Evolutionary conservation across 2,113 vertebrate genomes (phyloP).

Genomic region (Psettodes erumei): DNA sequence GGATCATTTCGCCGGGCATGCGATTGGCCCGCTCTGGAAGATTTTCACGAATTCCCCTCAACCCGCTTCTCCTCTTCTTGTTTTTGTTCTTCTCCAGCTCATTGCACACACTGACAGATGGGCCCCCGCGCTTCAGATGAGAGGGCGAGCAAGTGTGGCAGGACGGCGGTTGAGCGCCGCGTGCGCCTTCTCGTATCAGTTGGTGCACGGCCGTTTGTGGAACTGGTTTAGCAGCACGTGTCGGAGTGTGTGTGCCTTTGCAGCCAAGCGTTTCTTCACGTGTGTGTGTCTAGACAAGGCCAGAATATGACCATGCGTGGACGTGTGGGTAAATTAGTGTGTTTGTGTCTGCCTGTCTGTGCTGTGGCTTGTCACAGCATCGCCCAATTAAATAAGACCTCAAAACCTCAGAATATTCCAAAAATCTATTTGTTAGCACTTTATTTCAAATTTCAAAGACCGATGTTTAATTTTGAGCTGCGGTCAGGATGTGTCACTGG

Average conservation of each 20-base stretch:
- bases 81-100: conserved; percentile 64
- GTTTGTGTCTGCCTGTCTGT: conserved; percentile 33
- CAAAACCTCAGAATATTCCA: background rate
- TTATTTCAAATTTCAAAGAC: background rate
- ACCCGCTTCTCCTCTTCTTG: conserved; percentile 38
- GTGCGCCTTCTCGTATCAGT: background rate
- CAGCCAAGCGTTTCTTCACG: conserved; percentile 9
- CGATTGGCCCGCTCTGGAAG: conserved; percentile 13
- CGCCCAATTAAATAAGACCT: conserved; percentile 14
- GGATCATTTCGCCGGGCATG: conserved; percentile 2
- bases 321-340: background rate
- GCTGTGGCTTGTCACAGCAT: conserved; percentile 26
- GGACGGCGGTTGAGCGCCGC: conserved; percentile 5
- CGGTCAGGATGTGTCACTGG: too few relatives aligned
- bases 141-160: conserved; percentile 26
- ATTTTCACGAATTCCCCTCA: conserved; percentile 31
- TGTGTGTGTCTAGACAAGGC: conserved; percentile 37
- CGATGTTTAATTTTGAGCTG: too few relatives aligned
- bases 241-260: conserved; percentile 1
- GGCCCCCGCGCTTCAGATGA: conserved; percentile 38
- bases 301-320: conserved; percentile 23
- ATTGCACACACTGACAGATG: conserved; percentile 57
- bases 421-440: background rate
- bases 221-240: conserved; percentile 17
- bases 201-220: background rate